Evolutionary conservation across 2,888 invertebrate genomes (phyloP).

Genomic region (Dorcus hopei): DNA sequence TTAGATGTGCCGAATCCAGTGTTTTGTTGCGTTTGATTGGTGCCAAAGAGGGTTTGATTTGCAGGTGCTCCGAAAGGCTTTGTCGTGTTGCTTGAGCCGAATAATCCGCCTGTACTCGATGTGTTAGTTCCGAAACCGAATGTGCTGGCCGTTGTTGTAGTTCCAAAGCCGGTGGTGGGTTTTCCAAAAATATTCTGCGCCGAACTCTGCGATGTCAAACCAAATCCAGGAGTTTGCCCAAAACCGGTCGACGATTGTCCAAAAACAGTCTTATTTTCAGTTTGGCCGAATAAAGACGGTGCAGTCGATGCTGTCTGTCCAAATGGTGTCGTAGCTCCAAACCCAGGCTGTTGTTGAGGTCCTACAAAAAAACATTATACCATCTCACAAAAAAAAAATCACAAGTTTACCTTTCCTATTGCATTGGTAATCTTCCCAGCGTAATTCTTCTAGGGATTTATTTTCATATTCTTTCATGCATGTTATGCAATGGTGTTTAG

Average conservation of each 20-base stretch:
- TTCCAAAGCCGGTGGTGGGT: slow-evolving; percentile 60
- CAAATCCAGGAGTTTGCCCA: slow-evolving; percentile 53
- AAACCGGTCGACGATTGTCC: slow-evolving; percentile 50
- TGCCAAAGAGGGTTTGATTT: slow-evolving; percentile 27
- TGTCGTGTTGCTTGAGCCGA: slow-evolving; percentile 29
- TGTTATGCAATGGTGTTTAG: slow-evolving; percentile 94
- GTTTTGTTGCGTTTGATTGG: slow-evolving; percentile 32
- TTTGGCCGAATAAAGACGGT: slow-evolving; percentile 56
- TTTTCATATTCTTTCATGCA: slow-evolving; percentile 98
- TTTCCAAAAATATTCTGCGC: slow-evolving; percentile 66
- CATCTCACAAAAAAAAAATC: slow-evolving; percentile 53
- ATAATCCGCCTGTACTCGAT: slow-evolving; percentile 39
- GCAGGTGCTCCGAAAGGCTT: slow-evolving; percentile 18
- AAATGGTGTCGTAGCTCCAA: slow-evolving; percentile 51
- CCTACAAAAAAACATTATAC: slow-evolving; percentile 32
- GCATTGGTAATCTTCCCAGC: slow-evolving; percentile 88
- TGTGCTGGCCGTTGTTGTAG: slow-evolving; percentile 37
- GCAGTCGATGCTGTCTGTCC: slow-evolving; percentile 47
- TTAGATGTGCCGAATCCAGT: slow-evolving; percentile 37
- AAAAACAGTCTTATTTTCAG: slow-evolving; percentile 59
- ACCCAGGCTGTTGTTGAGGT: slow-evolving; percentile 37
- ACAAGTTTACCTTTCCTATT: slow-evolving; percentile 75
- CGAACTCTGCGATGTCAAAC: slow-evolving; percentile 57
- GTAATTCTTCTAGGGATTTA: slow-evolving; percentile 92
- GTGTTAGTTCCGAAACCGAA: slow-evolving; percentile 50